Percentiles rank a stretch among this genome's conserved stretches.
phyloP scores from a whole-genome alignment of 2,888 invertebrate species.

The Eupithecia insigniata region DNA sequence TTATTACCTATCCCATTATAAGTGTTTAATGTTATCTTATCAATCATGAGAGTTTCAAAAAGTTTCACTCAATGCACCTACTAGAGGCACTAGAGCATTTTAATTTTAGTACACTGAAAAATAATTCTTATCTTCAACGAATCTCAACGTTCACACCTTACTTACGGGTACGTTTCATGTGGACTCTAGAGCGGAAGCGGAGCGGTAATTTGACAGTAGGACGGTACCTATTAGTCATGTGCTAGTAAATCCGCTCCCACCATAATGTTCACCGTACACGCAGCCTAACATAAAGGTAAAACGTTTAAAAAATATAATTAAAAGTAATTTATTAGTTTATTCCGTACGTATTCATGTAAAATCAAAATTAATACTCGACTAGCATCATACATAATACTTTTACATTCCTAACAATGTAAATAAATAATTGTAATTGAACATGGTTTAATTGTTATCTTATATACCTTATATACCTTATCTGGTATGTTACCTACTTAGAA shows the following conservation, averaged over 20 bases:
- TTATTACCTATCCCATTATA: not conserved
- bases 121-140: not conserved
- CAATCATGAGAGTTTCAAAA: not conserved
- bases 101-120: not conserved
- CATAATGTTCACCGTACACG: not conserved
- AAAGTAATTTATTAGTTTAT: not conserved
- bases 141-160: not conserved
- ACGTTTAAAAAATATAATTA: not conserved
- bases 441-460: slow-evolving; percentile 39
- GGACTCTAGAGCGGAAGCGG: not conserved
- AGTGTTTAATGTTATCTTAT: not conserved
- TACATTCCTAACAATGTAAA: slow-evolving; percentile 51
- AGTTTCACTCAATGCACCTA: not conserved
- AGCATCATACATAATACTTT: slow-evolving; percentile 82
- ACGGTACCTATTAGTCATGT: too few species aligned
- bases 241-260: not conserved
- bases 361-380: slow-evolving; percentile 67
- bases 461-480: slow-evolving; percentile 43
- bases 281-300: not conserved
- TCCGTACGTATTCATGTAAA: slow-evolving; percentile 13
- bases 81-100: not conserved
- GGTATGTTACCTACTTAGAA: slow-evolving; percentile 46
- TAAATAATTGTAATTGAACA: slow-evolving; percentile 51
- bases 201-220: not conserved
- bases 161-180: not conserved